phyloP scores from a whole-genome alignment of 2,797 vertebrate species.

The Cuculus canorus region DNA sequence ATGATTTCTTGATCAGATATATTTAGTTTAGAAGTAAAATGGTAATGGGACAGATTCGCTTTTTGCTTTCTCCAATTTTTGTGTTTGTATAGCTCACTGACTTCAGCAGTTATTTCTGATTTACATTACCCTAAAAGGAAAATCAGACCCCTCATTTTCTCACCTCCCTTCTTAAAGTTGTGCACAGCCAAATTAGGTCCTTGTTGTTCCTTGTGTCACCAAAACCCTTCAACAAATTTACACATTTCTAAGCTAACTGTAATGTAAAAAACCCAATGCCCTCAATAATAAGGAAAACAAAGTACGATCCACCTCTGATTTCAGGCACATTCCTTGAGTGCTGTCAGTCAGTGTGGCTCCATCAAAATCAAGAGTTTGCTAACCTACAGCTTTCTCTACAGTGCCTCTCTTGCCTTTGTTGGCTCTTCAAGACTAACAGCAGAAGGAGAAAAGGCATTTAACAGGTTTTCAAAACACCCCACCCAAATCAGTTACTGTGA shows the following conservation, averaged over 20 bases:
- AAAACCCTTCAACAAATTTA: slow-evolving; percentile 33
- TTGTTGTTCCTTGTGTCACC: background rate
- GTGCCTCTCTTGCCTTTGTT: background rate
- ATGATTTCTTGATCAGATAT: slow-evolving; percentile 52
- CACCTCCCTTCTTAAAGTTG: background rate
- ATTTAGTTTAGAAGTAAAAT: slow-evolving; percentile 45
- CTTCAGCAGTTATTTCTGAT: slow-evolving; percentile 21
- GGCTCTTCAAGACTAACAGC: background rate
- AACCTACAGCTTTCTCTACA: background rate
- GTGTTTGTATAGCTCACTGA: background rate
- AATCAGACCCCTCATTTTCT: background rate
- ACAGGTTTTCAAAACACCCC: background rate
- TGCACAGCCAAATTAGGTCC: background rate
- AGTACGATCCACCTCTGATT: background rate
- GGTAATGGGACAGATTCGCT: slow-evolving; percentile 20
- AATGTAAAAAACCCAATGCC: background rate
- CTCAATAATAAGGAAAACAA: background rate
- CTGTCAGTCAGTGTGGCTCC: background rate
- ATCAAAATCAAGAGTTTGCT: background rate
- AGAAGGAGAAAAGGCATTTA: background rate
- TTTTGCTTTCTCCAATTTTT: slow-evolving; percentile 17
- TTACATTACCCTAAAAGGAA: background rate
- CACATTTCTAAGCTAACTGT: background rate
- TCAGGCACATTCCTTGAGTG: background rate
- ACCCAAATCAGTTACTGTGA: background rate